These are phyloP conservation scores for Synaphobranchus kaupii DNA, from an alignment of 2,797 vertebrate genomes.

Conservation along the genomic window DNA sequence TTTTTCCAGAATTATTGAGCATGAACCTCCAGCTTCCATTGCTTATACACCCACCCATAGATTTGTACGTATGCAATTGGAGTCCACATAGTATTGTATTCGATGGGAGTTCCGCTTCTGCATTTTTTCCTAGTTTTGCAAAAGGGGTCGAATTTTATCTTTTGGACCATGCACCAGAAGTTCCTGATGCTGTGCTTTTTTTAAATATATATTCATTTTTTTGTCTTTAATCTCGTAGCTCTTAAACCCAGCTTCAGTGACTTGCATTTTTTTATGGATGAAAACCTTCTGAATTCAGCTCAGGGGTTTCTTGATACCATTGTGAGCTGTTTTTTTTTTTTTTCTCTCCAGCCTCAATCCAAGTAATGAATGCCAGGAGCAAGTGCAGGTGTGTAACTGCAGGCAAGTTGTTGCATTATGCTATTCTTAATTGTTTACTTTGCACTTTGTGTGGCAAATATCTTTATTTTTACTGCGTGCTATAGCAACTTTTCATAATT, in stretches of 20 bases:
- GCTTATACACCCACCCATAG: background rate
- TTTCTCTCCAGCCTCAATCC: background rate
- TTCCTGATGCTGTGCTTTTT: background rate
- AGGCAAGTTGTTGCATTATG: slow-evolving; percentile 44
- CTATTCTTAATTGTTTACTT: slow-evolving; percentile 36
- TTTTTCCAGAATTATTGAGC: no score
- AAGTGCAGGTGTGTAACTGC: slow-evolving; percentile 29
- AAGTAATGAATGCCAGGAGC: slow-evolving; percentile 15
- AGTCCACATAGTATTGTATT: background rate
- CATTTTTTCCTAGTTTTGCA: no score
- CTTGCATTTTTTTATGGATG: slow-evolving; percentile 52
- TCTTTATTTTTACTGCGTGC: background rate
- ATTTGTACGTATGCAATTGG: background rate
- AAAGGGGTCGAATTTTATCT: no score
- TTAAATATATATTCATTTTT: slow-evolving; percentile 10
- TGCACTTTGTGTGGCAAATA: background rate
- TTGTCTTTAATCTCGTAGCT: slow-evolving; percentile 54
- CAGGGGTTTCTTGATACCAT: slow-evolving; percentile 42
- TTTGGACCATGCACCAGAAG: background rate
- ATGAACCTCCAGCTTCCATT: no score
- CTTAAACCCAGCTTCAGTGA: slow-evolving; percentile 44
- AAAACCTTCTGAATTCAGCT: slow-evolving; percentile 37
- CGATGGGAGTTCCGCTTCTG: no score
- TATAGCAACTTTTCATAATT: background rate
- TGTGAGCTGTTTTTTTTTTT: slow-evolving; percentile 40